phyloP scores from a whole-genome alignment of 2,113 vertebrate species.

The Dromas ardeola region DNA sequence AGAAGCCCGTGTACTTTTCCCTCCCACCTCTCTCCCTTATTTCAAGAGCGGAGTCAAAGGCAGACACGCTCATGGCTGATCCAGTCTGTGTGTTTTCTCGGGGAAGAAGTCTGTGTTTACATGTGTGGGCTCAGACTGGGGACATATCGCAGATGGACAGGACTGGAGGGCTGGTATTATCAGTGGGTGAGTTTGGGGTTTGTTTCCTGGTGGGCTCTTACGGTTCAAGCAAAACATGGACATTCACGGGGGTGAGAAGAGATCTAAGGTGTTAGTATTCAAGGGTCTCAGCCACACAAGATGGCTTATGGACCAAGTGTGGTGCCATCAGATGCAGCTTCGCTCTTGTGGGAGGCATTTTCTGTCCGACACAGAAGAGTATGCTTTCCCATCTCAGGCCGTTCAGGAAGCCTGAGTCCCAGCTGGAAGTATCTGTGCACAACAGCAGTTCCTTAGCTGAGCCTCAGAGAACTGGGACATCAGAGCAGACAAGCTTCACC shows the following conservation, averaged over 20 bases:
- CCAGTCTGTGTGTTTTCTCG: background rate
- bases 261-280: background rate
- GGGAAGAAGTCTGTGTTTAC: slow-evolving; percentile 16
- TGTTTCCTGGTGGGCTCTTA: background rate
- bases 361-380: background rate
- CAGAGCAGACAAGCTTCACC: background rate
- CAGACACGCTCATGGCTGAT: background rate
- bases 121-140: slow-evolving; percentile 13
- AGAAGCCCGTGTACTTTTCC: slow-evolving; percentile 49
- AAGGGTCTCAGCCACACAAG: background rate
- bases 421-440: background rate
- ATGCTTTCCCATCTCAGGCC: background rate
- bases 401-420: background rate
- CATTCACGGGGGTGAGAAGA: background rate
- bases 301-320: background rate
- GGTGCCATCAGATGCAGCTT: background rate
- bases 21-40: slow-evolving; percentile 47
- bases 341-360: background rate
- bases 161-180: background rate
- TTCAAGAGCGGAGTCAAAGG: background rate
- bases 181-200: background rate
- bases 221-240: background rate
- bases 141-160: background rate
- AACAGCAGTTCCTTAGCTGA: background rate
- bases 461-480: background rate